Conservation (phyloP, 2,888 invertebrate species). For the Prosapia bicincta region DNA sequence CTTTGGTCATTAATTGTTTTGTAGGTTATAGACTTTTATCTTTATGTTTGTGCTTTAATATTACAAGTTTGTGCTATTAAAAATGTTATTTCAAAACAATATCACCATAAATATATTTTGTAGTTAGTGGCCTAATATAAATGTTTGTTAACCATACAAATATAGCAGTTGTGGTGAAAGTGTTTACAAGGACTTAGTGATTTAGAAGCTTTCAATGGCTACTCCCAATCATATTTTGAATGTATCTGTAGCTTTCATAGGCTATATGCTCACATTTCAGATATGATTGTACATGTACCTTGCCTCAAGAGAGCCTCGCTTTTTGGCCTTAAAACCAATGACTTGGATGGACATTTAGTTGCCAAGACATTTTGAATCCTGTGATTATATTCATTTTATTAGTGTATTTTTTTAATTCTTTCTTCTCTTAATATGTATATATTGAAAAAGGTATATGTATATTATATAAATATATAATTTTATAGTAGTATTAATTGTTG, state of each 20-base stretch:
- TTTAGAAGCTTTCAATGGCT: background rate
- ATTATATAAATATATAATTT: background rate
- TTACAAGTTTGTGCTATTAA: too few species aligned
- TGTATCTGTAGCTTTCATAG: background rate
- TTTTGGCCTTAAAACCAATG: background rate
- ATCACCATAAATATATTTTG: background rate
- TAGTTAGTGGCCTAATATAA: background rate
- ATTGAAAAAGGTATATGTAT: background rate
- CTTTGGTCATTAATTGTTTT: too few species aligned
- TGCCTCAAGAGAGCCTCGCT: background rate
- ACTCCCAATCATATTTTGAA: background rate
- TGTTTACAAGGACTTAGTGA: background rate
- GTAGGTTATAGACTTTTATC: too few species aligned
- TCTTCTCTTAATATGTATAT: background rate
- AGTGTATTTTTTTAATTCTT: background rate
- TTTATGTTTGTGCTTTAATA: background rate
- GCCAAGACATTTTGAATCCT: background rate
- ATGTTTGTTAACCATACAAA: background rate
- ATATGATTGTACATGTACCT: background rate
- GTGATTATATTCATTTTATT: background rate
- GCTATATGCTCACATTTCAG: background rate
- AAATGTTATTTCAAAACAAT: background rate
- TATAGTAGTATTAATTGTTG: background rate
- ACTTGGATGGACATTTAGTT: background rate
- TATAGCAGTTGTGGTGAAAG: background rate